Evolutionary conservation across 2,888 invertebrate genomes (phyloP), one percentile per base, ranked within the genome.

Genomic region (Abrostola tripartita): DNA sequence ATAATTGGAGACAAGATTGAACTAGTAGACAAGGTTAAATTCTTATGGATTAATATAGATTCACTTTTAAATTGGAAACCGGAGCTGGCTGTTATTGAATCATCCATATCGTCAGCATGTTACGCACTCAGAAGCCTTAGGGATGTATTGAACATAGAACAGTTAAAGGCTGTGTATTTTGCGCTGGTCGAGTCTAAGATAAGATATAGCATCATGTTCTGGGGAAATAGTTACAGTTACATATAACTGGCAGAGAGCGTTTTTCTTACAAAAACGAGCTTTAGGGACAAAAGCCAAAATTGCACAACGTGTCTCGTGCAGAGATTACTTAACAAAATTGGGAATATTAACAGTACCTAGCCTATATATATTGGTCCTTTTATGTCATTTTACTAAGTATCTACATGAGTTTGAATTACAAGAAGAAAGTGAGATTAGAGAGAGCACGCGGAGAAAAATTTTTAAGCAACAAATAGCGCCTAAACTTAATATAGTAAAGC

Each of bases 51-150:
- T 52, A 40, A 12, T 5, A 52, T 52, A 40, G 52, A 52, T 40
- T 5, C 14, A 9, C 4, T 5, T 9, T 40, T 52, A 40, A 52
- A 52, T 38, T 52, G 52, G 52, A 40, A 52, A 52, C 52, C 4
- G 14, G 52, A 52, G 52, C 12, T 38, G 0, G 52, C 52, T 14
- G 14, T 9, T 14, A 52, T 52, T 38, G 52, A 52, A 5, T 37
- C 52, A 14, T 38, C 37, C 5, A n/a, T 52, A 14, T 52, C 52
- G n/a, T 52, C 52, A 38, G 52, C 52, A n/a, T 38, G 52, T 40
- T 52, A 52, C n/a, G 52, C 52, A 38, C 40, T 52, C 10, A 52
- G 52, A 10, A 52, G 38, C 38, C 14, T 52, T n/a, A 52, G 52
- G 10, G 52, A 52, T 52, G 8, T 8, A 8, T 42, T 42, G 6